phyloP scores from a whole-genome alignment of 23 tunicate species.

The Ciona savignyi region DNA sequence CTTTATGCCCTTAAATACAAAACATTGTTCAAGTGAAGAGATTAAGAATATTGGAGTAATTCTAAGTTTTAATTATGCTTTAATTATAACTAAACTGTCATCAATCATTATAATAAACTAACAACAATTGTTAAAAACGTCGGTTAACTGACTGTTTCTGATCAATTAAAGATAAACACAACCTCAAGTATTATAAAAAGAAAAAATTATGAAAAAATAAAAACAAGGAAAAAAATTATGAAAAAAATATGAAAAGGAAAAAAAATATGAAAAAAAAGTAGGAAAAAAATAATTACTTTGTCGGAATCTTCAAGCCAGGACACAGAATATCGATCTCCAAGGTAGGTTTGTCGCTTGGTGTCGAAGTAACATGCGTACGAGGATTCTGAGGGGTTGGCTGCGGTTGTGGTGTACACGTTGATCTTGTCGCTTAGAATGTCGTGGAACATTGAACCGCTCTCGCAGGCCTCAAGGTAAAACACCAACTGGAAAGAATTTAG shows the following conservation, averaged over 20 bases:
- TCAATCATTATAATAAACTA: too few relatives aligned
- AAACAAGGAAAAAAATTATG: neutral
- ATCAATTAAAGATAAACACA: too few relatives aligned
- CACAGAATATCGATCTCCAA: slow-evolving; percentile 78
- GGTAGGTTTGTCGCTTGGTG: slow-evolving; percentile 40
- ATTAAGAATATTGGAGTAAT: too few relatives aligned
- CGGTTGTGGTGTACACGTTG: slow-evolving; percentile 81
- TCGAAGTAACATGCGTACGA: slow-evolving; percentile 80
- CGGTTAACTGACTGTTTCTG: too few relatives aligned
- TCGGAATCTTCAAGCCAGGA: slow-evolving; percentile 84
- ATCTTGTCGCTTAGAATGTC: slow-evolving; percentile 23
- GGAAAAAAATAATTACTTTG: slow-evolving; percentile 18
- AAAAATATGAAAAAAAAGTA: neutral
- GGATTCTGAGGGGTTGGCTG: slow-evolving; percentile 61
- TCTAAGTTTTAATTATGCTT: too few relatives aligned
- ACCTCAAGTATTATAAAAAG: too few relatives aligned
- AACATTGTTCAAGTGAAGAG: too few relatives aligned
- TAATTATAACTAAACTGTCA: too few relatives aligned
- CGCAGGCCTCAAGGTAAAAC: slow-evolving; percentile 77
- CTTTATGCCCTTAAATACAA: too few relatives aligned
- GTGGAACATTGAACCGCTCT: slow-evolving; percentile 82
- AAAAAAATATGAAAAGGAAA: neutral
- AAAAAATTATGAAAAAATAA: neutral
- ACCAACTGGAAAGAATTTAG: slow-evolving; percentile 71
- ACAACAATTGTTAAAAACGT: too few relatives aligned